Conservation (phyloP, 2,113 vertebrate species). For the Scalopus aquaticus region DNA sequence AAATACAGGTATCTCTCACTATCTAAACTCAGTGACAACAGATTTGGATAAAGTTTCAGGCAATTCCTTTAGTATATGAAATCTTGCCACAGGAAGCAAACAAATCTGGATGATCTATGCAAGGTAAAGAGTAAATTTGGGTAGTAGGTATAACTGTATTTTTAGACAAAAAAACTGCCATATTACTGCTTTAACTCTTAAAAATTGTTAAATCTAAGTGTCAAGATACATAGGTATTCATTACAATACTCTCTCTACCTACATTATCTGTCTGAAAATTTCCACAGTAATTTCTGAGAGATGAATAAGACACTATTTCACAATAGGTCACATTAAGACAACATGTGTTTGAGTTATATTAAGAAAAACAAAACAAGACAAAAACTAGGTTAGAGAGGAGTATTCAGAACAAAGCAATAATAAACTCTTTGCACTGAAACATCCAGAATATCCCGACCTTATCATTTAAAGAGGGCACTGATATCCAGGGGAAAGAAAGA, state of each 20-base stretch:
- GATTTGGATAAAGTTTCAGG: not conserved
- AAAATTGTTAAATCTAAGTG: not conserved
- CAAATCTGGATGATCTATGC: slow-evolving; percentile 18
- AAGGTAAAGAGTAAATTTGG: not conserved
- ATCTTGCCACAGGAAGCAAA: not conserved
- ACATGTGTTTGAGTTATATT: not conserved
- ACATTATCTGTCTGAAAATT: not conserved
- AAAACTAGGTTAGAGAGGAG: not conserved
- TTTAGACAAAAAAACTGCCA: not conserved
- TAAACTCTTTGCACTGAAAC: not conserved
- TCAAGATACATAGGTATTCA: not conserved
- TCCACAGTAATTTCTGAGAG: too few species aligned
- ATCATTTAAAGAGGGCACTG: not conserved
- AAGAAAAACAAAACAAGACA: not conserved
- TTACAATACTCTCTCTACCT: not conserved
- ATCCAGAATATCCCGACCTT: not conserved
- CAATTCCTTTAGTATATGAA: not conserved
- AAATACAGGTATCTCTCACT: not conserved
- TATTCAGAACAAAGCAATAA: not conserved
- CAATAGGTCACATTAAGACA: not conserved
- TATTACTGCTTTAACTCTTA: not conserved
- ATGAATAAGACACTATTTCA: not conserved
- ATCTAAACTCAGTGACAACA: not conserved
- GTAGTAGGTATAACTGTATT: not conserved
- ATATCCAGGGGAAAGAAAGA: not conserved